These are phyloP conservation scores for Eclectus roratus DNA, from an alignment of 2,113 vertebrate genomes.

Conservation along the genomic window DNA sequence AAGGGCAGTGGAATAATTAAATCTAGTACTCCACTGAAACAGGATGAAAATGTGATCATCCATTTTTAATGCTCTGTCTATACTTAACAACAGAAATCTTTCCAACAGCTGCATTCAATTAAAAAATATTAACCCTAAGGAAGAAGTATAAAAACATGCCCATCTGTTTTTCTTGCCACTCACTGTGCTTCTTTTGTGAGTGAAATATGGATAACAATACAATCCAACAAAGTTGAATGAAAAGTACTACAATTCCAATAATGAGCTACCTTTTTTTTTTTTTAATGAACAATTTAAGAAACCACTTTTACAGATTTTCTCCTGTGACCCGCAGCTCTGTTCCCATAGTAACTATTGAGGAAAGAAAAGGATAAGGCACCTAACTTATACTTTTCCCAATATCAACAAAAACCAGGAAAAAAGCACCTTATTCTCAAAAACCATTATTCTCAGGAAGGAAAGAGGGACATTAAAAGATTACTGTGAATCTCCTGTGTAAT, in stretches of 20 bases:
- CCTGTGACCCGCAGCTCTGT: conserved; percentile 46
- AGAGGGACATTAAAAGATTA: conserved; percentile 63
- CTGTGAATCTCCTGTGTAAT: conserved; percentile 57
- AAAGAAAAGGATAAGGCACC: conserved; percentile 49
- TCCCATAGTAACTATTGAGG: conserved; percentile 62
- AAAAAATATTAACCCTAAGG: conserved; percentile 72
- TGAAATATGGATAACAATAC: conserved; percentile 49
- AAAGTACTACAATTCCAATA: conserved; percentile 50
- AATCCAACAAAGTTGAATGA: conserved; percentile 38
- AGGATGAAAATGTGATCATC: conserved; percentile 37
- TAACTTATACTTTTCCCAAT: conserved; percentile 33
- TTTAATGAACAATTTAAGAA: conserved; percentile 31
- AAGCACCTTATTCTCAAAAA: conserved; percentile 40
- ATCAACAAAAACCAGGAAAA: conserved; percentile 21
- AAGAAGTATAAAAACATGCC: conserved; percentile 53
- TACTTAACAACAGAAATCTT: conserved; percentile 52
- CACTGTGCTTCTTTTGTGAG: conserved; percentile 49
- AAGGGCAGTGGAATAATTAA: conserved; percentile 56
- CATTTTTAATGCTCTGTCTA: conserved; percentile 31
- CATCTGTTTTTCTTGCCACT: conserved; percentile 61
- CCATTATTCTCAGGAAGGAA: conserved; percentile 47
- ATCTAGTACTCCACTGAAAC: conserved; percentile 7
- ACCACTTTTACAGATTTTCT: conserved; percentile 58
- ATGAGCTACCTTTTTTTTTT: conserved; percentile 16
- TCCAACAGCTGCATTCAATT: conserved; percentile 70